Conservation (phyloP, 2,888 invertebrate genomes). For the Ligdia adustata region DNA sequence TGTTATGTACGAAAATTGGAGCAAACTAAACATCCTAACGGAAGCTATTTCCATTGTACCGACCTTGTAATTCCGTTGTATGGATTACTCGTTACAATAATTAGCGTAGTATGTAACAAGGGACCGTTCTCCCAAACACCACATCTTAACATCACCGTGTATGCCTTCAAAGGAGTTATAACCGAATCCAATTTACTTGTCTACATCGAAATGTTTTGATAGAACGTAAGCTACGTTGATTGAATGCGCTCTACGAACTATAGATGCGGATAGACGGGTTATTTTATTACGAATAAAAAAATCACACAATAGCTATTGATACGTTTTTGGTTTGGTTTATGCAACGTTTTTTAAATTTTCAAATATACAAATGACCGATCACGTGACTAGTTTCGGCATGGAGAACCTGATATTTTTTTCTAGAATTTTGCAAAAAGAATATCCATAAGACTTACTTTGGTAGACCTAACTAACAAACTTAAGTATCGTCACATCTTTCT, state of each 20-base stretch:
- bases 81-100: constrained; percentile 8
- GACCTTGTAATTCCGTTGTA: background rate
- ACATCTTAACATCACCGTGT: background rate
- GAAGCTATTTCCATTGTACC: background rate
- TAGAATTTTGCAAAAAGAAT: too few relatives aligned
- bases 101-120: constrained; percentile 5
- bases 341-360: too few relatives aligned
- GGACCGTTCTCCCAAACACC: constrained; percentile 6
- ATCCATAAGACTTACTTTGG: too few relatives aligned
- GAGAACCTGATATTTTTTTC: too few relatives aligned
- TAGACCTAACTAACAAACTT: too few relatives aligned
- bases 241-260: constrained; percentile 30
- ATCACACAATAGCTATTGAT: background rate
- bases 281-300: constrained; percentile 18
- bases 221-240: constrained; percentile 19
- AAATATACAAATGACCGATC: too few relatives aligned
- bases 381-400: too few relatives aligned
- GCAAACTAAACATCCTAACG: too few relatives aligned
- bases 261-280: constrained; percentile 27
- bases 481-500: too few relatives aligned
- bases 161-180: constrained; percentile 16
- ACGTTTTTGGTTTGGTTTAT: background rate
- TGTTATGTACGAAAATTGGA: too few relatives aligned
- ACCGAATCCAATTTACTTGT: constrained; percentile 20
- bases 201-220: constrained; percentile 22